phyloP scores from a whole-genome alignment of 2,888 invertebrate species.

The Clitarchus hookeri region DNA sequence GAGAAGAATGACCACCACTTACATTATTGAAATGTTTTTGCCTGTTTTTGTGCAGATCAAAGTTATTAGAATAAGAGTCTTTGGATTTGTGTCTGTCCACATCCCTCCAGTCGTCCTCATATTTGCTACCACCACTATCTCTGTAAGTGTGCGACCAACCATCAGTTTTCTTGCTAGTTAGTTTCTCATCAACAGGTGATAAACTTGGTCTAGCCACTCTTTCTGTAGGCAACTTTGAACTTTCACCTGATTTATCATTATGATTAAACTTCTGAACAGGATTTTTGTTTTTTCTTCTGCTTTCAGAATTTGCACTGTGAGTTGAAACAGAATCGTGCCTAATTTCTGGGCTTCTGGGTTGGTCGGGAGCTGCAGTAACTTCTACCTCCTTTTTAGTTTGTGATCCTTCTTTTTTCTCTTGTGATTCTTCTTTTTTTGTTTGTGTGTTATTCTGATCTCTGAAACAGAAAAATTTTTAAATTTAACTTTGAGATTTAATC shows the following conservation, averaged over 20 bases:
- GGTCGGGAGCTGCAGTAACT: too few species aligned
- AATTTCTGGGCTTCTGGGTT: not conserved
- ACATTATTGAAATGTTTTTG: not conserved
- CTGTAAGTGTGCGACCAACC: too few species aligned
- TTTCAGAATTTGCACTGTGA: not conserved
- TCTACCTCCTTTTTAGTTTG: too few species aligned
- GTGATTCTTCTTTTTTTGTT: not conserved
- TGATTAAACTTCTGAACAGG: not conserved
- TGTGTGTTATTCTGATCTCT: not conserved
- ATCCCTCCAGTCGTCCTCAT: too few species aligned
- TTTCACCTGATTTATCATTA: not conserved
- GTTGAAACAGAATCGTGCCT: not conserved
- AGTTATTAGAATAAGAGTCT: too few species aligned
- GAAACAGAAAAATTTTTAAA: not conserved
- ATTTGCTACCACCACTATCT: too few species aligned
- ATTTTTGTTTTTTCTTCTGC: slow-evolving; percentile 9
- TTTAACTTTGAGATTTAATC: too few species aligned
- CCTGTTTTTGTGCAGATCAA: not conserved
- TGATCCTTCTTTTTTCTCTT: not conserved
- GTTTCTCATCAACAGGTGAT: not conserved
- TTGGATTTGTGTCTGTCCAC: too few species aligned
- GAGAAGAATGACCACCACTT: not conserved
- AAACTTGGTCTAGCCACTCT: not conserved
- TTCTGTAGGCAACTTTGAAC: not conserved
- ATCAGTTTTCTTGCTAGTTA: too few species aligned